These are phyloP conservation scores for Helogale parvula DNA, from an alignment of 2,113 vertebrate species.

Conservation along the genomic window DNA sequence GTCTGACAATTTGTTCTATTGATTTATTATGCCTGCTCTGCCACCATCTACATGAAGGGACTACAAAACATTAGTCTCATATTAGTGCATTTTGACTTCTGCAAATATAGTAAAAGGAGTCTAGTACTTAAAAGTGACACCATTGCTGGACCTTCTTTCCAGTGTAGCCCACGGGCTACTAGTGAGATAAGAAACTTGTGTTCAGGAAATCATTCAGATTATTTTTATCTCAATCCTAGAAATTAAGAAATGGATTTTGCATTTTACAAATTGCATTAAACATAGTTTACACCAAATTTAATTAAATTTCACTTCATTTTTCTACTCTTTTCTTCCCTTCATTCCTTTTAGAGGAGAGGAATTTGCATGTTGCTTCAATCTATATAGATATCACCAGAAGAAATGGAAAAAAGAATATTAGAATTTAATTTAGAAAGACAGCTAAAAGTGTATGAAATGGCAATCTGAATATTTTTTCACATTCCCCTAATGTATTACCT, in stretches of 20 bases:
- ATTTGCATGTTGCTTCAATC: neutral
- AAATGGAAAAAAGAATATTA: neutral
- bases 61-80: conserved; percentile 74
- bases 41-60: conserved; percentile 72
- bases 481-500: neutral
- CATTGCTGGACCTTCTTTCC: neutral
- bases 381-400: neutral
- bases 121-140: neutral
- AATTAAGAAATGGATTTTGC: conserved; percentile 28
- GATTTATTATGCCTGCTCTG: conserved; percentile 82
- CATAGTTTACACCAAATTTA: neutral
- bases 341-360: neutral
- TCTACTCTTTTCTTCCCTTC: neutral
- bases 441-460: neutral
- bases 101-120: conserved; percentile 22
- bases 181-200: neutral
- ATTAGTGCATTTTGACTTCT: conserved; percentile 73
- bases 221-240: neutral
- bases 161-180: neutral
- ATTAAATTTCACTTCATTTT: neutral
- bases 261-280: conserved; percentile 29
- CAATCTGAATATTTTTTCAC: neutral
- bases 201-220: neutral
- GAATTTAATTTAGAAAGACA: conserved; percentile 23
- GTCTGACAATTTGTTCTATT: conserved; percentile 83